Evolutionary conservation across 2,888 invertebrate species (phyloP).

Genomic region (Magallana nippona): DNA sequence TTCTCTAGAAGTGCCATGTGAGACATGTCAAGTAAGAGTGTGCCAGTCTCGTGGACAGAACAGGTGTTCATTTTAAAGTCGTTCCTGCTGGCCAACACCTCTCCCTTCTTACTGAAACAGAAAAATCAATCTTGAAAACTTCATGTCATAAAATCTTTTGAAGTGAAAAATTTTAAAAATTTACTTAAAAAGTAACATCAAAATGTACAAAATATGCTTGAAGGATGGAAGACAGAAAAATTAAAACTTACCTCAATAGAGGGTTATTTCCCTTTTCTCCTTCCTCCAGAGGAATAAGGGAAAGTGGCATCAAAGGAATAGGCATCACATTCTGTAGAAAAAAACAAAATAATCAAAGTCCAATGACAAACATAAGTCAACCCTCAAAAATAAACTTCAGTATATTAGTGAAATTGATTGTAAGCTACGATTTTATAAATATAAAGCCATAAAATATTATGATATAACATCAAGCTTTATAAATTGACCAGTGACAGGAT

Average conservation of each 20-base stretch:
- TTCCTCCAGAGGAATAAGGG: conserved; percentile 76
- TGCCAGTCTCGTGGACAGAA: conserved; percentile 69
- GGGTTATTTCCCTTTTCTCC: conserved; percentile 78
- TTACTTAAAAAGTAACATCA: background rate
- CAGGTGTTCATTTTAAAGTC: conserved; percentile 80
- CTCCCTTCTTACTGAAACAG: conserved; percentile 73
- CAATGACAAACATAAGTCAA: too few relatives aligned
- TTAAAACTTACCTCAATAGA: conserved; percentile 69
- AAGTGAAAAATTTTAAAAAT: too few relatives aligned
- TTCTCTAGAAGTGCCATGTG: conserved; percentile 65
- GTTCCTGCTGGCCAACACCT: conserved; percentile 79
- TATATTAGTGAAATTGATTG: too few relatives aligned
- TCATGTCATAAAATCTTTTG: too few relatives aligned
- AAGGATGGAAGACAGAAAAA: background rate
- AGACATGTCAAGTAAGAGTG: conserved; percentile 72
- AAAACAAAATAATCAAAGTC: background rate
- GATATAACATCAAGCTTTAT: background rate
- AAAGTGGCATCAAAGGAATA: conserved; percentile 74
- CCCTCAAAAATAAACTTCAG: too few relatives aligned
- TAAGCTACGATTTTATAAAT: too few relatives aligned
- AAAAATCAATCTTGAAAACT: conserved; percentile 3
- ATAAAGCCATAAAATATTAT: too few relatives aligned
- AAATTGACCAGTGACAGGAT: background rate
- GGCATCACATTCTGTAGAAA: conserved; percentile 42
- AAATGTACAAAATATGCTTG: background rate